These are phyloP conservation scores for Elgonia sp. DNA, from an alignment of 2,888 invertebrate species.

Conservation along the genomic window DNA sequence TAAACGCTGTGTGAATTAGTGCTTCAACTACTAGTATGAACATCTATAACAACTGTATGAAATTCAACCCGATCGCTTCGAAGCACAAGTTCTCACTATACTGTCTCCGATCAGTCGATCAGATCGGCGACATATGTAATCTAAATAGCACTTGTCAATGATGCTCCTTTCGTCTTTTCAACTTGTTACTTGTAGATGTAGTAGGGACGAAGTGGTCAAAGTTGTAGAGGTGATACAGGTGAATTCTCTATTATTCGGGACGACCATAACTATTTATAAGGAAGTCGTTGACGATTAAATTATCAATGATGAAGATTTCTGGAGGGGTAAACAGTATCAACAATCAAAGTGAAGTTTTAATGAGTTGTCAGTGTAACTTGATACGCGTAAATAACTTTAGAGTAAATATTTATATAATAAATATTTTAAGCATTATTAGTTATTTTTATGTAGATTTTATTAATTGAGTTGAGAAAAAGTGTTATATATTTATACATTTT, in stretches of 20 bases:
- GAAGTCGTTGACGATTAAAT: too few relatives aligned
- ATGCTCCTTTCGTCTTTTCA: constrained; percentile 46
- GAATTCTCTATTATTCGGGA: background rate
- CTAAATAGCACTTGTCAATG: constrained; percentile 46
- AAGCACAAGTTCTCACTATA: constrained; percentile 60
- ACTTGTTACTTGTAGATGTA: background rate
- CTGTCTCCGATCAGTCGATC: constrained; percentile 61
- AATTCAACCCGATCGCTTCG: constrained; percentile 61
- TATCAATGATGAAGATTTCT: too few relatives aligned
- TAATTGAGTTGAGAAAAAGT: too few relatives aligned
- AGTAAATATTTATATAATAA: too few relatives aligned
- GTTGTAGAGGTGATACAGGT: constrained; percentile 13
- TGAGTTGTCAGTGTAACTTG: too few relatives aligned
- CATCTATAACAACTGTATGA: constrained; percentile 61
- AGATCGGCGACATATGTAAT: constrained; percentile 54
- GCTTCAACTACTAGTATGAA: constrained; percentile 35
- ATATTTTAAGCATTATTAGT: too few relatives aligned
- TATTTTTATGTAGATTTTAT: too few relatives aligned
- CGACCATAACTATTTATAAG: too few relatives aligned
- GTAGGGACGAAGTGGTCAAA: constrained; percentile 4
- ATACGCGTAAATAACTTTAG: too few relatives aligned
- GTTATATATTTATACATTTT: too few relatives aligned
- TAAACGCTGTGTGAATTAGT: constrained; percentile 52
- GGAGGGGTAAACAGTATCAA: too few relatives aligned
- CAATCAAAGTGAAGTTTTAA: too few relatives aligned